A percentile compares a stretch with the other conserved stretches of the same genome.
phyloP scores from a whole-genome alignment of 2,113 vertebrate species.

The Forbesichthys agassizii region DNA sequence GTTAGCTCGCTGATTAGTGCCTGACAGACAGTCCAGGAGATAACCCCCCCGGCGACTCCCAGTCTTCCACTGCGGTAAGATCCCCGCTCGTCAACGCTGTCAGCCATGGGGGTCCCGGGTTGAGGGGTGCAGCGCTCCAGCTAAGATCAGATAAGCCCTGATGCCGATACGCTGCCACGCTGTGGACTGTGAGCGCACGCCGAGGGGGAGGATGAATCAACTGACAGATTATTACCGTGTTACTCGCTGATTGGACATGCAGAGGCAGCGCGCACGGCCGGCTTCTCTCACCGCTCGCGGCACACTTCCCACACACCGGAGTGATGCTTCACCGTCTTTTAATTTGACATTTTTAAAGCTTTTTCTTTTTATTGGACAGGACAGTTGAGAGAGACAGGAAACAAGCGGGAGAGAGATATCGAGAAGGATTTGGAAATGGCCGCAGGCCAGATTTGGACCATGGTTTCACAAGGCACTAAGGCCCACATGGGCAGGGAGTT shows the following conservation, averaged over 20 bases:
- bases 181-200: constrained; percentile 6
- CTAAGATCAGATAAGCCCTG: constrained; percentile 65
- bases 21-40: constrained; percentile 29
- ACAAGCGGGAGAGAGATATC: too few species aligned
- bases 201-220: constrained; percentile 5
- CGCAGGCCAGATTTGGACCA: too few species aligned
- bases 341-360: too few species aligned
- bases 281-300: constrained; percentile 10
- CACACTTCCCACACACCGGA: neutral
- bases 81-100: constrained; percentile 40
- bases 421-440: too few species aligned
- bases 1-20: constrained; percentile 56
- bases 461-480: too few species aligned
- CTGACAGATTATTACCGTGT: neutral
- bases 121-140: constrained; percentile 31
- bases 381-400: too few species aligned
- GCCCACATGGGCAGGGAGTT: too few species aligned
- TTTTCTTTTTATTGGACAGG: too few species aligned
- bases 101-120: constrained; percentile 48
- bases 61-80: constrained; percentile 22
- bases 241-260: neutral
- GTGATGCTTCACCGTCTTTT: too few species aligned
- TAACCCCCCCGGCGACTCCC: neutral
- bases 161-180: constrained; percentile 30
- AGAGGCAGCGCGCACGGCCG: neutral